Evolutionary conservation across 2,797 vertebrate species (phyloP).

Genomic region (Coregonus suidteri): DNA sequence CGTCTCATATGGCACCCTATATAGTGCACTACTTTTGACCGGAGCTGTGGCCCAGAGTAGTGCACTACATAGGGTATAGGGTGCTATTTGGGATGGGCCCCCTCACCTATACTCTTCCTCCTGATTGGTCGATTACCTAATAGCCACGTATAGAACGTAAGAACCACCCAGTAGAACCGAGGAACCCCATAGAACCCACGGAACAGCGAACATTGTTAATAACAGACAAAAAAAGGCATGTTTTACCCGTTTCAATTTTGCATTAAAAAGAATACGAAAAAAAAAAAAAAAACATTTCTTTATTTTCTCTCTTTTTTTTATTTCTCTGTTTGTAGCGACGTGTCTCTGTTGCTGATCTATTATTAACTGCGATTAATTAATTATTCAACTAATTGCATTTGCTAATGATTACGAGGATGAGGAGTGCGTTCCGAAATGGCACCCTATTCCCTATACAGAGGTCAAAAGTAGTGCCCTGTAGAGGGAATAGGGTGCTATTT

Average conservation of each 20-base stretch:
- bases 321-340: conserved; percentile 35
- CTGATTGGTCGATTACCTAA: conserved; percentile 60
- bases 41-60: background rate
- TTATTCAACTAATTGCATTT: conserved; percentile 78
- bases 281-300: conserved; percentile 33
- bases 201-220: conserved; percentile 67
- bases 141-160: conserved; percentile 67
- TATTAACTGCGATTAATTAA: conserved; percentile 64
- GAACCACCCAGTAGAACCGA: background rate
- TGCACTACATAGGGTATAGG: background rate
- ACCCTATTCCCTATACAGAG: background rate
- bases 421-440: conserved; percentile 2
- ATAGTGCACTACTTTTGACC: background rate
- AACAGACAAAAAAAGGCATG: conserved; percentile 79
- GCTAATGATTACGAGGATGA: conserved; percentile 65
- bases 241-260: conserved; percentile 79
- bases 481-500: background rate
- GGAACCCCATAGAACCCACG: conserved; percentile 19
- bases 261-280: conserved; percentile 63
- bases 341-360: conserved; percentile 42
- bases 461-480: background rate
- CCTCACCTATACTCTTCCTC: conserved; percentile 9
- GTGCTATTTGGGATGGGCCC: background rate
- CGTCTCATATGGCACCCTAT: background rate
- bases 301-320: conserved; percentile 51